Evolutionary conservation across 37 sponge, comb jelly and placozoan species (phyloP).

Genomic region (Crambe crambe): DNA sequence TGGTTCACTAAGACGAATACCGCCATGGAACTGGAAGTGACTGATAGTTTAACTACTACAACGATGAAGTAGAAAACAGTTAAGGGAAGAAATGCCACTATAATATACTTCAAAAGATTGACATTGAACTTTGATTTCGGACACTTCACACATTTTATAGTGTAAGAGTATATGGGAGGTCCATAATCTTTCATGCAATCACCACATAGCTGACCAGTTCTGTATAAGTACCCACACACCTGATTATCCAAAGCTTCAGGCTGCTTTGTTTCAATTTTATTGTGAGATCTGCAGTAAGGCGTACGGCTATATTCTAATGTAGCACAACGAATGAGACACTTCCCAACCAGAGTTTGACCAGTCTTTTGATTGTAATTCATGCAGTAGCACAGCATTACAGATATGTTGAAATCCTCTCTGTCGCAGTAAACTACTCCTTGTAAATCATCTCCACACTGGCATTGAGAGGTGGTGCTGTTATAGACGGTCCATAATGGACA

Average conservation of each 20-base stretch:
- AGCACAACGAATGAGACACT: background rate
- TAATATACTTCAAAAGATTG: background rate
- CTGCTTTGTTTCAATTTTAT: background rate
- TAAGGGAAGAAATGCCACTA: slow-evolving; percentile 18
- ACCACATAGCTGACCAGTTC: slow-evolving; percentile 11
- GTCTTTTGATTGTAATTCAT: background rate
- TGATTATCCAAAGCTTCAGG: background rate
- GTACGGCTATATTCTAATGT: background rate
- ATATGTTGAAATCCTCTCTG: background rate
- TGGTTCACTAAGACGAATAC: background rate
- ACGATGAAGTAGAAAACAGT: background rate
- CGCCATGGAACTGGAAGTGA: background rate
- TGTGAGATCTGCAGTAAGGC: background rate
- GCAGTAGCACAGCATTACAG: background rate
- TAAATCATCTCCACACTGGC: background rate
- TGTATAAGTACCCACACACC: background rate
- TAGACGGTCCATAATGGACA: background rate
- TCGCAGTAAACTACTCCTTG: background rate
- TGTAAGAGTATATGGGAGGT: slow-evolving; percentile 4
- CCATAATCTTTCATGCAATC: background rate
- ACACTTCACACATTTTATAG: background rate
- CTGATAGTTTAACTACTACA: background rate
- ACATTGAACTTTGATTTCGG: background rate
- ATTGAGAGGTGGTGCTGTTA: background rate
- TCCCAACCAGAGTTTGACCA: background rate